These are phyloP conservation scores for Myrmophylax atrothorax DNA, from an alignment of 2,113 vertebrate species.

Conservation along the genomic window DNA sequence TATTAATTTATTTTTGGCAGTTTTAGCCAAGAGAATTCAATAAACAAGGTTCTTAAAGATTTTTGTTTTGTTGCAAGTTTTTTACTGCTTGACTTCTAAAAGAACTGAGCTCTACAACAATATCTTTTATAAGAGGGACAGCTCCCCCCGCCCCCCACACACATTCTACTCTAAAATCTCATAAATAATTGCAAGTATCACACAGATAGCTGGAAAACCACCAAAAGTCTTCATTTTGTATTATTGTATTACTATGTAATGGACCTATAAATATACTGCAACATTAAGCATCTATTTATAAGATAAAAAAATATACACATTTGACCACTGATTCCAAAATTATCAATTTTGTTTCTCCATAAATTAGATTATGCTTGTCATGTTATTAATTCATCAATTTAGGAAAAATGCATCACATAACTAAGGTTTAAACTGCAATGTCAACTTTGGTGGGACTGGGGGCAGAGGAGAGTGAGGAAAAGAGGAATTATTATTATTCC, in stretches of 20 bases:
- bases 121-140: neutral
- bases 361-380: neutral
- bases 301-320: neutral
- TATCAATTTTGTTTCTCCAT: neutral
- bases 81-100: constrained; percentile 29
- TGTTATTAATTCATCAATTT: neutral
- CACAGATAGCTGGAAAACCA: neutral
- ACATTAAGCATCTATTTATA: neutral
- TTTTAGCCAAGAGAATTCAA: constrained; percentile 70
- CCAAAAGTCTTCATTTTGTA: neutral
- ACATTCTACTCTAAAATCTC: neutral
- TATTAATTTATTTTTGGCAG: constrained; percentile 75
- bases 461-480: neutral
- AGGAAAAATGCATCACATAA: neutral
- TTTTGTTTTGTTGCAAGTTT: constrained; percentile 38
- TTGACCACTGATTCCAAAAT: neutral
- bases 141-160: too few relatives aligned
- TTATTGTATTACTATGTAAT: neutral
- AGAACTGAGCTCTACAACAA: neutral
- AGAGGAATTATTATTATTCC: neutral
- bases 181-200: neutral
- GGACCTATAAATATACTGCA: neutral
- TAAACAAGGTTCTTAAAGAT: constrained; percentile 58
- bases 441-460: neutral
- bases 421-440: neutral